Base-by-base conservation (phyloP, 2,113 vertebrate species). In the Lagopus leucura region DNA sequence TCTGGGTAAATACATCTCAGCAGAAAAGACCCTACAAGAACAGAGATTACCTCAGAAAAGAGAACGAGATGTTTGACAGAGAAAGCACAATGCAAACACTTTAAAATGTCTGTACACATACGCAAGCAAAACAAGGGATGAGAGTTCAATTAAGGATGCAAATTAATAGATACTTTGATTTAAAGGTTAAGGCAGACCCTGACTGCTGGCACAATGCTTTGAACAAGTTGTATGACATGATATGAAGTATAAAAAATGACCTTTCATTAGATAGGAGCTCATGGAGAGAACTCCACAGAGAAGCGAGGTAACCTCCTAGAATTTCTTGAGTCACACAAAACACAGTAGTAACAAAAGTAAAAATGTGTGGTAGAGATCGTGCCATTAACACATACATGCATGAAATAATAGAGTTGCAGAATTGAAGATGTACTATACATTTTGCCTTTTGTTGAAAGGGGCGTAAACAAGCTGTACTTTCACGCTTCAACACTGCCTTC, bases 131-230 rank as follows among this genome's bases (percentile, higher is more conserved):
- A 77, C 25, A 55, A 16, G 38, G 65, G 34, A 55, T 6, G 27
- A 73, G 52, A 38, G 47, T 40, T 74, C 64, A 73, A 78, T 89
- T 64, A 88, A 36, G 0, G 0, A 65, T 60, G n/a, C 32, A 65
- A 78, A 91, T 89, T 89, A 89, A 85, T 71, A 90, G 63, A 47
- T 32, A 60, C 60, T 52, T 82, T 64, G 50, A 82, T 66, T 76
- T 79, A 60, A 91, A 82, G 92, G 71, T 58, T 67, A 78, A 73
- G 57, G 79, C 63, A 42, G 78, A 66, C 55, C 47, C 32, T 27
- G 55, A n/a, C 30, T 80, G 25, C 28, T 80, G 40, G 34, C 67
- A 89, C 43, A 80, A 91, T 8, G 19, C 32, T 88, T 91, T 47
- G 17, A 82, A 72, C 20, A 65, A 82, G 57, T 9, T 64, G 38